Conservation (phyloP, 2,797 vertebrate genomes). For the Bucorvus abyssinicus region DNA sequence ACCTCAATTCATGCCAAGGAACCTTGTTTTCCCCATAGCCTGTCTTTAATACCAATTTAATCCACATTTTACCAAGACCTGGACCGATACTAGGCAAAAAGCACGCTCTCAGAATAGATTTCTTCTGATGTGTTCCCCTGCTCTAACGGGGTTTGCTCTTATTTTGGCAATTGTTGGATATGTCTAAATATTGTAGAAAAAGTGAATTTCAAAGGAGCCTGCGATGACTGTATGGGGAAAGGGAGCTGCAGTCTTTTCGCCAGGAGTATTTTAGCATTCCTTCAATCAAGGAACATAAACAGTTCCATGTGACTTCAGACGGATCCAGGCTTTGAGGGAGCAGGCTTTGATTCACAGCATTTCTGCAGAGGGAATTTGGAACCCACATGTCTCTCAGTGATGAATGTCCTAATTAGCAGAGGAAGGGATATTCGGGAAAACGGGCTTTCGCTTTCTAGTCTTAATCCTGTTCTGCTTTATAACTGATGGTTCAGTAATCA, state of each 20-base stretch:
- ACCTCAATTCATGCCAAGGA: background rate
- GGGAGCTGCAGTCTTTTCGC: slow-evolving; percentile 17
- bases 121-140: background rate
- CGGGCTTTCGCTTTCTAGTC: background rate
- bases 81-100: background rate
- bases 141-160: background rate
- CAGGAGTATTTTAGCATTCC: slow-evolving; percentile 50
- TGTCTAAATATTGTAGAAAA: background rate
- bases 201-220: slow-evolving; percentile 9
- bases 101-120: background rate
- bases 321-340: slow-evolving; percentile 33
- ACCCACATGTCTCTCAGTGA: background rate
- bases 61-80: background rate
- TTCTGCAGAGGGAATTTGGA: slow-evolving; percentile 30
- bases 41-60: background rate
- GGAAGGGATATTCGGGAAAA: background rate
- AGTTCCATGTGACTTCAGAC: slow-evolving; percentile 56
- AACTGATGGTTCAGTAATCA: background rate
- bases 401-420: background rate
- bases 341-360: slow-evolving; percentile 1
- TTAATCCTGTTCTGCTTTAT: background rate
- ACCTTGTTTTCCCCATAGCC: background rate
- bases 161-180: background rate
- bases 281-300: slow-evolving; percentile 53
- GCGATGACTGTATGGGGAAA: background rate